These are phyloP conservation scores for Neosalanx taihuensis DNA, from an alignment of 2,797 vertebrate species.

Conservation along the genomic window DNA sequence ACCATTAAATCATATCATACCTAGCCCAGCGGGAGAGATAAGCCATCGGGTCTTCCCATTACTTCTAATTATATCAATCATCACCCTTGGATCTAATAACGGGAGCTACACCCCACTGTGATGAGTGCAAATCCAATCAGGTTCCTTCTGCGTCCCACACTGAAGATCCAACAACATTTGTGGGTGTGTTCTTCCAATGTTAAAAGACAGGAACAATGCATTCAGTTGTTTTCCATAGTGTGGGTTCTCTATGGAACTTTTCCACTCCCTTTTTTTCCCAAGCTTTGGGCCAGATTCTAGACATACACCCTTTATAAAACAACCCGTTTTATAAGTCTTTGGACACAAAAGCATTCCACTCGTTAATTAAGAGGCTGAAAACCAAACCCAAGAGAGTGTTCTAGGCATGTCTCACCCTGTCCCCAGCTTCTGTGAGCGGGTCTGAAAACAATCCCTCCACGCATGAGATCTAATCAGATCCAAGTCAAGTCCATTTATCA, in stretches of 20 bases:
- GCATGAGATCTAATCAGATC: constrained; percentile 1
- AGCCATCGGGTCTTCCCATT: constrained; percentile 46
- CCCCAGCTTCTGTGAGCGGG: too few species aligned
- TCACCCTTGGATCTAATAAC: constrained; percentile 48
- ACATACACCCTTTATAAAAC: too few species aligned
- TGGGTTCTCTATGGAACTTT: not conserved
- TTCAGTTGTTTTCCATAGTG: not conserved
- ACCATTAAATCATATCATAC: constrained; percentile 47
- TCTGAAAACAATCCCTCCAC: not conserved
- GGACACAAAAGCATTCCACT: too few species aligned
- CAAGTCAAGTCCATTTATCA: not conserved
- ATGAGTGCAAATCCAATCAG: constrained; percentile 41
- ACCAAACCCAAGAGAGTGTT: too few species aligned
- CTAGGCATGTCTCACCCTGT: too few species aligned
- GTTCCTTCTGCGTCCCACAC: constrained; percentile 28
- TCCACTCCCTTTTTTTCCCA: not conserved
- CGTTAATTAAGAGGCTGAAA: too few species aligned
- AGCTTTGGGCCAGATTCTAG: not conserved
- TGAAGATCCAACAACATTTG: constrained; percentile 8
- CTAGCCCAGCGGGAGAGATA: constrained; percentile 44
- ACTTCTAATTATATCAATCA: constrained; percentile 65
- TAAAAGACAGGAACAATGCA: too few species aligned
- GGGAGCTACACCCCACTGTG: constrained; percentile 43
- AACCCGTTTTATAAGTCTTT: too few species aligned
- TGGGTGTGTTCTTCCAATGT: too few species aligned